A percentile compares a stretch with the other conserved stretches of the same genome.
These are phyloP conservation scores for Xyliphius kryptos DNA, from an alignment of 2,113 vertebrate genomes.

Conservation along the genomic window DNA sequence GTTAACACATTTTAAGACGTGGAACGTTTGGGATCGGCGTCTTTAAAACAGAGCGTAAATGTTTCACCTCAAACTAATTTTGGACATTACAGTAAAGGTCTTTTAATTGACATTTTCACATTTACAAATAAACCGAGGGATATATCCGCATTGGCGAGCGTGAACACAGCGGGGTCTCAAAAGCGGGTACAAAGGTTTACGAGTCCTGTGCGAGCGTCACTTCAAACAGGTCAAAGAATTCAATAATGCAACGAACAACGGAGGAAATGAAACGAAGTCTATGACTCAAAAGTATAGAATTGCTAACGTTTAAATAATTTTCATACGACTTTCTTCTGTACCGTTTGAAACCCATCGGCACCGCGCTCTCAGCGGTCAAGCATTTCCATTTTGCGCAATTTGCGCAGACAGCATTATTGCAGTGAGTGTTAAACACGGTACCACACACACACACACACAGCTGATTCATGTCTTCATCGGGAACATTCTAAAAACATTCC, in stretches of 20 bases:
- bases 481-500: background rate
- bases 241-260: background rate
- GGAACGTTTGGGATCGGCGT: no score
- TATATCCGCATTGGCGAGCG: background rate
- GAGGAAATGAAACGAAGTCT: background rate
- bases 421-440: background rate
- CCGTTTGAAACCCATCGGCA: background rate
- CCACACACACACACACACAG: background rate
- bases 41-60: no score
- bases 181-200: no score
- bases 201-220: no score
- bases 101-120: background rate
- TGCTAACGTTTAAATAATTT: no score
- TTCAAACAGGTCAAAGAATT: no score
- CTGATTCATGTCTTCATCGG: background rate
- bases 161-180: no score
- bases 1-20: no score
- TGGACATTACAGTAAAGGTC: background rate
- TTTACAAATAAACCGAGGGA: conserved; percentile 23
- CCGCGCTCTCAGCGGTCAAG: background rate
- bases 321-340: no score
- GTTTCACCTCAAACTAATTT: background rate
- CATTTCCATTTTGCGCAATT: background rate
- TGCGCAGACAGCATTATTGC: conserved; percentile 15
- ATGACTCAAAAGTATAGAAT: background rate